Evolutionary conservation across 2,113 vertebrate species (phyloP).

Genomic region (Pitta sordida): DNA sequence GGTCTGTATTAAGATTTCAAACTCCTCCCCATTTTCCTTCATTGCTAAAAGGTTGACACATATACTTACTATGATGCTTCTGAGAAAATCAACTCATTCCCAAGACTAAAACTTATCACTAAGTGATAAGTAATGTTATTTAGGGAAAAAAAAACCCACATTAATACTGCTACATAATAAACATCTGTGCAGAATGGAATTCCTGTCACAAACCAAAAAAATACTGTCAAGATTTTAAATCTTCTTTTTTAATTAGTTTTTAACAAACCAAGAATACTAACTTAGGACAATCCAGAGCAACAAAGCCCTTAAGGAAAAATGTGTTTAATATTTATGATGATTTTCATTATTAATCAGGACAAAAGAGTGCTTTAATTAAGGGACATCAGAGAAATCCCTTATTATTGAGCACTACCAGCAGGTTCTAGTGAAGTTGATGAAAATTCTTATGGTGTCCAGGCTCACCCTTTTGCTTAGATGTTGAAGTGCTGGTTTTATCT

Average conservation of each 20-base stretch:
- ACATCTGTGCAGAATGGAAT: not conserved
- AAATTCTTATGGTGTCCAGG: not conserved
- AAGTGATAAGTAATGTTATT: not conserved
- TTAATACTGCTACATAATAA: not conserved
- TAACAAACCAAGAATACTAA: not conserved
- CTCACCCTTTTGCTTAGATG: not conserved
- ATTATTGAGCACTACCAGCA: not conserved
- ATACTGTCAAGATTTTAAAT: not conserved
- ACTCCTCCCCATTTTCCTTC: not conserved
- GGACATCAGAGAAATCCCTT: not conserved
- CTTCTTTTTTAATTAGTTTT: not conserved
- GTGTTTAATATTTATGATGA: not conserved
- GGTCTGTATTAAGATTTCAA: not conserved
- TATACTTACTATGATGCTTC: not conserved
- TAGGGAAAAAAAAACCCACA: not conserved
- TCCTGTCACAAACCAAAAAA: not conserved
- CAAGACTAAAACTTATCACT: not conserved
- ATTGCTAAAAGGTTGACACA: not conserved
- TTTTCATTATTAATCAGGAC: not conserved
- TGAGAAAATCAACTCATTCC: not conserved
- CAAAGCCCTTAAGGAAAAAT: not conserved
- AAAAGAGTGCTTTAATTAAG: conserved; percentile 24
- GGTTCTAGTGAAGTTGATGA: not conserved
- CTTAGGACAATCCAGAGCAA: not conserved
- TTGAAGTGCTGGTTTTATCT: not conserved